Base-by-base conservation (phyloP, 2,797 vertebrate species). In the Fringilla coelebs region DNA sequence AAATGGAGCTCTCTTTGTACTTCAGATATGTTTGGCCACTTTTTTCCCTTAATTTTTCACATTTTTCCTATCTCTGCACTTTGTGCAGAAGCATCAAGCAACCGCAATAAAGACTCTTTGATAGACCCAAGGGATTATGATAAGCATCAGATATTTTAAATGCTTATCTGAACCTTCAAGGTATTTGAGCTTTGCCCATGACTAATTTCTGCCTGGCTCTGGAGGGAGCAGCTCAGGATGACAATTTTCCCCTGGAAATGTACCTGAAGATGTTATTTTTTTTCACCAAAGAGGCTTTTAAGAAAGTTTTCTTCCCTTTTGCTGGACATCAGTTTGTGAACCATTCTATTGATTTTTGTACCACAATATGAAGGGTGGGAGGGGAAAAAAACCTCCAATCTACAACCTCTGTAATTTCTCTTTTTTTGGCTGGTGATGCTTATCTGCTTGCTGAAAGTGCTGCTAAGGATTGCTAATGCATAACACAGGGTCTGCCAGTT, bases 31-130 rank as follows among this genome's bases (percentile, higher is more conserved):
- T 68, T 55, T 6, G 1, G 34, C 36, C 32, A 21, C 26, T 51
- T 61, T 80, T 88, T 81, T 13, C 16, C 34, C 25, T 81, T 49
- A 40, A n/a, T 78, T 95, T 89, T 63, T 83, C 43, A 11, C 72
- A 22, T 29, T 85, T 82, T 76, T 66, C 71, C 13, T 51, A 61
- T 71, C 51, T 85, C 58, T 57, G 34, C 3, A 3, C 61, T 92
- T 90, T 75, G 82, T 75, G 83, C 40, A 76, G 79, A 73, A 81
- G 54, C 82, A 84, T 85, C 79, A 72, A 38, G 85, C 86, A 95
- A 63, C 51, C 1, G 0, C 87, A 90, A 4, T 73, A 41, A 83
- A 70, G 58, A 3, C 55, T 66, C 10, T 81, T 78, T 14, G 77
- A 62, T 46, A 80, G 70, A 19, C 78, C 51, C 18, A 3, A 24